phyloP scores from a whole-genome alignment of 2,888 invertebrate genomes.

The Blera fallax region DNA sequence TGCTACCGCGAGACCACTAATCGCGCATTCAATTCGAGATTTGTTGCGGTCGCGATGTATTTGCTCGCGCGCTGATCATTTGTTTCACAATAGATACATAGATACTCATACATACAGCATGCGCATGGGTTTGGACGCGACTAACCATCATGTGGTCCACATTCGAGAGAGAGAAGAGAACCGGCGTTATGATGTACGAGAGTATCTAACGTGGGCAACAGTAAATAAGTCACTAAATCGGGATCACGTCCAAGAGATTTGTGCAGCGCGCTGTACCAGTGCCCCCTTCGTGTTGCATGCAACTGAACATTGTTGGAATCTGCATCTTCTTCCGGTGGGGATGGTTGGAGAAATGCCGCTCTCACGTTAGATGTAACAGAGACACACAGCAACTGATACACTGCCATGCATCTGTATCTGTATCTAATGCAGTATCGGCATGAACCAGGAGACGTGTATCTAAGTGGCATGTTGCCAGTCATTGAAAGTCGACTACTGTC shows the following conservation, averaged over 20 bases:
- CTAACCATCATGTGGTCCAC: slow-evolving; percentile 49
- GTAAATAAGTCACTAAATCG: slow-evolving; percentile 72
- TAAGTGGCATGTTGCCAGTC: slow-evolving; percentile 69
- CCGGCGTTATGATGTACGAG: slow-evolving; percentile 59
- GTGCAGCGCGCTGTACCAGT: slow-evolving; percentile 41
- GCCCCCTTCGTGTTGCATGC: slow-evolving; percentile 71
- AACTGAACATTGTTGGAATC: slow-evolving; percentile 51
- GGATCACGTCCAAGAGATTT: slow-evolving; percentile 68
- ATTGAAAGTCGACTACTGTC: slow-evolving; percentile 62
- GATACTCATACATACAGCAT: neutral
- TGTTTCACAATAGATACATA: slow-evolving; percentile 29
- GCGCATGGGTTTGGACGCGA: slow-evolving; percentile 30
- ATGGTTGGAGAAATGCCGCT: slow-evolving; percentile 33
- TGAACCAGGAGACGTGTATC: slow-evolving; percentile 41
- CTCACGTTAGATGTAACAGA: slow-evolving; percentile 8
- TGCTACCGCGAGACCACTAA: slow-evolving; percentile 49
- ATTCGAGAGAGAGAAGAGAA: slow-evolving; percentile 16
- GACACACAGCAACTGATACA: neutral
- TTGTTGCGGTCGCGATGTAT: slow-evolving; percentile 54
- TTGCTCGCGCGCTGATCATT: slow-evolving; percentile 38
- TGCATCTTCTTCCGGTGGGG: slow-evolving; percentile 66
- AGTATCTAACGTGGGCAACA: slow-evolving; percentile 61
- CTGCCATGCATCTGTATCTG: slow-evolving; percentile 45
- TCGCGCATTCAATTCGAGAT: slow-evolving; percentile 47
- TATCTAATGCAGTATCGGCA: slow-evolving; percentile 50